phyloP scores from a whole-genome alignment of 2,888 invertebrate genomes.

The Drosophila infuscata region DNA sequence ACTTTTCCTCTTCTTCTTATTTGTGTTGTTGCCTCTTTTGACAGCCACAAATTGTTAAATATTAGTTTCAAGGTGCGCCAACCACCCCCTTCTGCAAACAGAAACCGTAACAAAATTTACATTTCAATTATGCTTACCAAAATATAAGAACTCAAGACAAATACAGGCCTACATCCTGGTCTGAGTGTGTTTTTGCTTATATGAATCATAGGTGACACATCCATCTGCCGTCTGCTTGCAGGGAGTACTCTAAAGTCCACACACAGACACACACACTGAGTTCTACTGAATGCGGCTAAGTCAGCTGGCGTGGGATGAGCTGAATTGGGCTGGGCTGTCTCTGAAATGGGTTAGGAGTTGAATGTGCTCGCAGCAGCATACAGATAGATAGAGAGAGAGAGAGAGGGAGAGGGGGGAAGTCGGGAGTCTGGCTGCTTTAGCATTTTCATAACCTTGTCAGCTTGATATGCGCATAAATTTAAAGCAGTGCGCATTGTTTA shows the following conservation, averaged over 20 bases:
- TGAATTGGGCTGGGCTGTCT: neutral
- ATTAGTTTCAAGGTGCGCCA: slow-evolving; percentile 61
- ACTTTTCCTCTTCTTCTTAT: neutral
- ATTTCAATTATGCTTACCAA: slow-evolving; percentile 71
- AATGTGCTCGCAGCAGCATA: neutral
- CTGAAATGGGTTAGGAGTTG: slow-evolving; percentile 1
- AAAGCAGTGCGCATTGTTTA: slow-evolving; percentile 79
- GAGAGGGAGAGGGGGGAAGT: neutral
- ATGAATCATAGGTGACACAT: slow-evolving; percentile 53
- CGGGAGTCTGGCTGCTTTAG: slow-evolving; percentile 57
- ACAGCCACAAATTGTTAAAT: slow-evolving; percentile 58
- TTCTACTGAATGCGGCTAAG: slow-evolving; percentile 13
- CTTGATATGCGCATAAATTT: slow-evolving; percentile 81
- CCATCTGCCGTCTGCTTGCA: slow-evolving; percentile 28
- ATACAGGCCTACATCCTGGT: slow-evolving; percentile 16
- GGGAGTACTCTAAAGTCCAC: slow-evolving; percentile 20
- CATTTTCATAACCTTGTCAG: slow-evolving; percentile 80
- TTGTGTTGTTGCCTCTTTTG: slow-evolving; percentile 5
- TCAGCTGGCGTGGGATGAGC: slow-evolving; percentile 16
- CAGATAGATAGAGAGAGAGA: neutral
- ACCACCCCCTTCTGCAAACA: slow-evolving; percentile 45
- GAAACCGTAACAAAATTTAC: slow-evolving; percentile 66
- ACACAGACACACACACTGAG: slow-evolving; percentile 4
- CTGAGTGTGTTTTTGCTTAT: neutral
- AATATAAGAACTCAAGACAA: slow-evolving; percentile 36